These are phyloP conservation scores for Engraulis encrasicolus DNA, from an alignment of 2,113 vertebrate genomes.

Conservation along the genomic window DNA sequence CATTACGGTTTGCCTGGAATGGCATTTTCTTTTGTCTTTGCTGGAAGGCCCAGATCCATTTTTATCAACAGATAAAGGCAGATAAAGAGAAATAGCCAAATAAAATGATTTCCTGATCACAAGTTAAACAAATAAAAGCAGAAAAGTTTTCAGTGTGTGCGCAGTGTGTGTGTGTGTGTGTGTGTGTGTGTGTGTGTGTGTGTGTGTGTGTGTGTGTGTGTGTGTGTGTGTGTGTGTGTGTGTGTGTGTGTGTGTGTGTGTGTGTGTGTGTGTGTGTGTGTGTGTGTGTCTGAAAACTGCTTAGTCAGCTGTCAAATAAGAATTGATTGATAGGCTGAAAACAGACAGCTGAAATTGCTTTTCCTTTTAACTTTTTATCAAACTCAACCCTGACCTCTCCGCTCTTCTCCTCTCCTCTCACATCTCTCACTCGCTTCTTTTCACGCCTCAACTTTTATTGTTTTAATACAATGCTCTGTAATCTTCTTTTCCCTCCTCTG, in stretches of 20 bases:
- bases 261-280: too few species aligned
- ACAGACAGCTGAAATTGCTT: background rate
- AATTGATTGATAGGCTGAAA: background rate
- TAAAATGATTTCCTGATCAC: background rate
- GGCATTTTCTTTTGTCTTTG: background rate
- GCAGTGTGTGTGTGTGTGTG: background rate
- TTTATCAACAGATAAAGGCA: slow-evolving; percentile 55
- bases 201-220: too few species aligned
- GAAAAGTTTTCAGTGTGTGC: slow-evolving; percentile 35
- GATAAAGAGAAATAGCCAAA: slow-evolving; percentile 59
- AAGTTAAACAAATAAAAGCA: slow-evolving; percentile 45
- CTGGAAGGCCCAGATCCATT: background rate
- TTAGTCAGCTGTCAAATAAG: background rate
- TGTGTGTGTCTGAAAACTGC: slow-evolving; percentile 16
- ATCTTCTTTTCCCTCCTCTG: slow-evolving; percentile 39
- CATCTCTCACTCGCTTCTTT: too few species aligned
- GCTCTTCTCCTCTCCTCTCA: too few species aligned
- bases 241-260: too few species aligned
- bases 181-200: too few species aligned
- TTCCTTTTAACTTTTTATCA: background rate
- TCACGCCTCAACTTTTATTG: background rate
- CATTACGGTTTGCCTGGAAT: slow-evolving; percentile 29
- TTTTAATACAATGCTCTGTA: slow-evolving; percentile 31
- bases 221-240: too few species aligned
- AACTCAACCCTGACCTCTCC: background rate